Evolutionary conservation across 37 sponge, comb jelly and placozoan species (phyloP), one percentile per base, ranked within the genome.

Genomic region (Theonella swinhoei): DNA sequence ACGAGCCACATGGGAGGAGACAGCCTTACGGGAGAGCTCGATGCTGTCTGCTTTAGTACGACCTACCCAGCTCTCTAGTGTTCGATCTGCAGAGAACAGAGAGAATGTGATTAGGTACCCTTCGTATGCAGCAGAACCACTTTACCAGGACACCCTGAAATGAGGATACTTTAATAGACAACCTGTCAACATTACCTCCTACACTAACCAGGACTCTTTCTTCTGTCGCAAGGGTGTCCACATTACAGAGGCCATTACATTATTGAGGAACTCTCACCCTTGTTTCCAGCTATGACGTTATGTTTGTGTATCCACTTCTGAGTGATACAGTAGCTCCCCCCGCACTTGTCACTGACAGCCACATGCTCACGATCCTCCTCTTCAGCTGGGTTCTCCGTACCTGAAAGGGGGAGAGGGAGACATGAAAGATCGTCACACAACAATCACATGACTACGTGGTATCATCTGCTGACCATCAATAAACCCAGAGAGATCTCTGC

Each of bases 301-400:
- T 63, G 39, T 29, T 88, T 61, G 71, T 88, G 84, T 2, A 88
- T 77, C 89, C 89, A 88, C 32, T 65, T 47, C 74, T 88, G 89
- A 8, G 89, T 88, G 62, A 88, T 82, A 62, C 72, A 68, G 62
- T 88, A 88, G 65, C 89, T 88, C 26, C 89, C 89, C 23, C 84
- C 88, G n/a, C 41, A 28, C 67, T 75, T 77, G 63, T 76, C 41
- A 29, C 65, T 76, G 40, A 88, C 72, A 1, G 84, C 89, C 19
- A 83, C 89, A 28, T 28, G 33, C 9, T 23, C 32, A 23, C 89
- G 39, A 62, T 83, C 78, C 4, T 88, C 89, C 32, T 88, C 89
- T 2, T 75, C 89, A 17, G 89, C 89, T 58, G 89, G 89, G 58
- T 88, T 88, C 84, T 88, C 89, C 23, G 84, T 84, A 61, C 89